Conservation (phyloP, 2,113 vertebrate species). For the Corythoichthys intestinalis region DNA sequence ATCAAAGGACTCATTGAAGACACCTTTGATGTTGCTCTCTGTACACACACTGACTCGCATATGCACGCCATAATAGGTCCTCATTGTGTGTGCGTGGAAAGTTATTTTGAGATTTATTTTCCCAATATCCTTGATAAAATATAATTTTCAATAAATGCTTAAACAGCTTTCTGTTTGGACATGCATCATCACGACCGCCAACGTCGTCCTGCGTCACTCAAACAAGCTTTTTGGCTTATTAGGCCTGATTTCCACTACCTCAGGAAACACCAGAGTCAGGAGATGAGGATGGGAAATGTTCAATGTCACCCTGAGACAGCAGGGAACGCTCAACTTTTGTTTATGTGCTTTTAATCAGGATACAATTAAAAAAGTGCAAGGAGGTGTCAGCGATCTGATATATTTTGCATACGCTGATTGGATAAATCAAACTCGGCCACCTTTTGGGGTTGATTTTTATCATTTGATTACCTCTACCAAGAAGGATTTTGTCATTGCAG, state of each 20-base stretch:
- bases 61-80: neutral
- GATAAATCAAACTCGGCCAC: neutral
- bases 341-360: neutral
- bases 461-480: conserved; percentile 1
- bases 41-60: neutral
- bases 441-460: neutral
- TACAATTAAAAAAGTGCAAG: neutral
- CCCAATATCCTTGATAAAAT: neutral
- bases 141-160: neutral
- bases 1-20: neutral
- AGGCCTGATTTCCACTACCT: conserved; percentile 45
- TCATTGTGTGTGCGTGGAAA: neutral
- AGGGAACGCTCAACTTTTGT: neutral
- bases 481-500: neutral
- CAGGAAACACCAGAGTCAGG: conserved; percentile 43
- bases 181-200: conserved; percentile 18
- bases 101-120: neutral
- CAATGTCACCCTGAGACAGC: conserved; percentile 49
- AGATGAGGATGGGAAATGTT: conserved; percentile 15
- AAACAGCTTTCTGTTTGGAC: conserved; percentile 14
- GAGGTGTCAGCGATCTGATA: neutral
- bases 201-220: conserved; percentile 31
- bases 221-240: conserved; percentile 51
- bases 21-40: neutral
- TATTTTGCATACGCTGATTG: neutral